Conservation (phyloP, 2,113 vertebrate species). For the Lipophrys pholis region DNA sequence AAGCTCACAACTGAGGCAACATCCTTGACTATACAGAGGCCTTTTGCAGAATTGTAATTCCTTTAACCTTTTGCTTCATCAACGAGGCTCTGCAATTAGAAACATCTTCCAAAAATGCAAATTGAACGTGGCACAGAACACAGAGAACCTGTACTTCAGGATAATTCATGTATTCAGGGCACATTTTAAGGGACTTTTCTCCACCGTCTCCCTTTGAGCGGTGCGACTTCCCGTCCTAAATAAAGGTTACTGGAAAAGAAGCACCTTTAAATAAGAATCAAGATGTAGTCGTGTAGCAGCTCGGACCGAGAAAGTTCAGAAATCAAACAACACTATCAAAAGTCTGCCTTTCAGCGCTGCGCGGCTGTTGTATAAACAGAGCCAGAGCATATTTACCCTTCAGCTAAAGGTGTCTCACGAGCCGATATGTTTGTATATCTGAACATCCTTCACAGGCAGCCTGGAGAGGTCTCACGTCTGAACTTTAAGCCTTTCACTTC, state of each 20-base stretch:
- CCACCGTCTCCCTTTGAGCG: background rate
- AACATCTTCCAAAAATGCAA: constrained; percentile 40
- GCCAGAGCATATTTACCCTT: constrained; percentile 70
- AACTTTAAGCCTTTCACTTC: constrained; percentile 71
- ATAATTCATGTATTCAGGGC: constrained; percentile 55
- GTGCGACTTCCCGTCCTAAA: constrained; percentile 8
- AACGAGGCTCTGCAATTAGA: constrained; percentile 28
- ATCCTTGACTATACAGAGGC: constrained; percentile 1
- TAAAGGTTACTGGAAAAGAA: constrained; percentile 45
- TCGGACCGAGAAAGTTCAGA: constrained; percentile 30
- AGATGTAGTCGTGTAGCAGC: constrained; percentile 31
- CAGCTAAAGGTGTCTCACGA: constrained; percentile 72
- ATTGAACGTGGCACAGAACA: constrained; percentile 35
- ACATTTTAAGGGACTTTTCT: constrained; percentile 15
- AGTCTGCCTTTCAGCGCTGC: constrained; percentile 40
- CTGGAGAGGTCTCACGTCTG: constrained; percentile 57
- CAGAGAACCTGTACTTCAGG: constrained; percentile 8
- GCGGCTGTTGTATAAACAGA: constrained; percentile 65
- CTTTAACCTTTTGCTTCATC: constrained; percentile 32
- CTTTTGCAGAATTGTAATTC: constrained; percentile 22
- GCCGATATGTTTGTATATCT: constrained; percentile 66
- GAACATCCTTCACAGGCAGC: constrained; percentile 68
- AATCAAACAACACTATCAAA: constrained; percentile 56
- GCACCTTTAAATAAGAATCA: constrained; percentile 49
- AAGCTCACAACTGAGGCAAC: constrained; percentile 22